Evolutionary conservation across 2,888 invertebrate genomes (phyloP), one percentile per base, ranked within the genome.

Genomic region (Chloroclystis v-ata): DNA sequence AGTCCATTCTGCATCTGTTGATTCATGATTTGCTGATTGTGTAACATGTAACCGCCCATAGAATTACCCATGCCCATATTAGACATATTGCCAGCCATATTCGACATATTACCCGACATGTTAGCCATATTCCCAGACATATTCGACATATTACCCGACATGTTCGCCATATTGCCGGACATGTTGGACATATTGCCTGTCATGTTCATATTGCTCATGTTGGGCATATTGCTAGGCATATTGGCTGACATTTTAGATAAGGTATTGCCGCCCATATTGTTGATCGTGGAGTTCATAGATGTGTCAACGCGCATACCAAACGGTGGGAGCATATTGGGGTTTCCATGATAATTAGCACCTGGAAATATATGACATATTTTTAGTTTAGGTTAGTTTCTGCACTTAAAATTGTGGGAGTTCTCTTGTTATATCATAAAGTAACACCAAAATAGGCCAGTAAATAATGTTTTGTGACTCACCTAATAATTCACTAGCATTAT

Each of bases 341-440:
- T 84, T 72, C 59, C 78, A 79, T 85, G 85, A 72, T 70, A 87
- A 84, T 85, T 86, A 84, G 86, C 86, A 86, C 86, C 86, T 86
- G 82, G 20, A 51, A 49, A n/a, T 26, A 8, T n/a, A n/a, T n/a
- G n/a, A n/a, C n/a, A n/a, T n/a, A n/a, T n/a, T n/a, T n/a, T n/a
- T n/a, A n/a, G n/a, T n/a, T n/a, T n/a, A n/a, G n/a, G n/a, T n/a
- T n/a, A n/a, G n/a, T n/a, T n/a, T n/a, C n/a, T n/a, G n/a, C n/a
- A n/a, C n/a, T n/a, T n/a, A n/a, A n/a, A 20, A 20, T 20, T 20
- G 20, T 20, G 20, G 6, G 24, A 24, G 3, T 24, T n/a, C n/a
- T n/a, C n/a, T n/a, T n/a, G n/a, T n/a, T n/a, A n/a, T n/a, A n/a
- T n/a, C n/a, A n/a, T n/a, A n/a, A n/a, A n/a, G n/a, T n/a, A n/a